Conservation (phyloP, 1,140 invertebrate genomes). For the Hypothenemus hampei region DNA sequence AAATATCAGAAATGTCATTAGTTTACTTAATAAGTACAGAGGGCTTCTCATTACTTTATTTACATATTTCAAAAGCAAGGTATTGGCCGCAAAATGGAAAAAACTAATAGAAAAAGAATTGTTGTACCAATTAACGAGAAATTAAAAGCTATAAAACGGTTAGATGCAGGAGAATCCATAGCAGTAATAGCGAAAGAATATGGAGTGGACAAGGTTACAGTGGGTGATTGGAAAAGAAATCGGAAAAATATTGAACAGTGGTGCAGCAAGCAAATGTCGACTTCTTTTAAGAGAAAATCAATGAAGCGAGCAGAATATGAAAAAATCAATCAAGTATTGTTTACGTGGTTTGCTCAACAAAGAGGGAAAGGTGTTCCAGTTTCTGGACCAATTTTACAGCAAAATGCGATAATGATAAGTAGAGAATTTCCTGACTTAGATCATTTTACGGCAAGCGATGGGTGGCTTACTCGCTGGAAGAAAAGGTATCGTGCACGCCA, state of each 20-base stretch:
- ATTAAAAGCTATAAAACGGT: slow-evolving; percentile 4
- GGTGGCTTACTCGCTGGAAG: slow-evolving; percentile 18
- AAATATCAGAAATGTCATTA: no score
- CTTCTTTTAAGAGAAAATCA: neutral
- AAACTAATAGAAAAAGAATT: slow-evolving; percentile 10
- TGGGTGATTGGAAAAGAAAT: neutral
- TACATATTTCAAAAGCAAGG: no score
- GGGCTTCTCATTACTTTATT: no score
- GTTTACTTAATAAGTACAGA: no score
- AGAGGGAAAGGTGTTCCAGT: slow-evolving; percentile 2
- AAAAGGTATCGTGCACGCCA: slow-evolving; percentile 15
- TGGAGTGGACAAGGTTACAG: slow-evolving; percentile 1
- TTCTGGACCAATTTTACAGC: slow-evolving; percentile 9
- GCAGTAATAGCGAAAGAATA: neutral
- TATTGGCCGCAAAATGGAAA: no score
- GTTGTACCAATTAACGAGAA: slow-evolving; percentile 7
- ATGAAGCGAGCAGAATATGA: slow-evolving; percentile 4
- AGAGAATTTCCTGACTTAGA: neutral
- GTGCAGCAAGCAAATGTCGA: neutral
- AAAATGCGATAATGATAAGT: slow-evolving; percentile 9
- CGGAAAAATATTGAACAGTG: neutral
- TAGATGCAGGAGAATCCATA: neutral
- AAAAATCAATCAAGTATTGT: slow-evolving; percentile 6
- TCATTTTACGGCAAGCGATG: slow-evolving; percentile 17
- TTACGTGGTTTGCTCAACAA: slow-evolving; percentile 12